These are phyloP conservation scores for Pedicia rivosa DNA, from an alignment of 2,888 invertebrate genomes.

Conservation along the genomic window DNA sequence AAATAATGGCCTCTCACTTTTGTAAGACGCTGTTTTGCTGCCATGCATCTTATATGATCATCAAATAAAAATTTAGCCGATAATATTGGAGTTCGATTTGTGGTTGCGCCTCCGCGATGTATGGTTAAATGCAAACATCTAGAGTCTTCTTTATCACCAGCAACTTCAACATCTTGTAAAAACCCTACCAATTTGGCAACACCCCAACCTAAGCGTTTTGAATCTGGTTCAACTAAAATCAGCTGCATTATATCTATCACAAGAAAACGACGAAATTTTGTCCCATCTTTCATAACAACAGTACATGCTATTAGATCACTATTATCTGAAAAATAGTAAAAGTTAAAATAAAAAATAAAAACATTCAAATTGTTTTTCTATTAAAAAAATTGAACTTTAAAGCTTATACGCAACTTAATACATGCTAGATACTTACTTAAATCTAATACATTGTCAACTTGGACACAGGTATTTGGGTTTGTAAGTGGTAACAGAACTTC, in stretches of 20 bases:
- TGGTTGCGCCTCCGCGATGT: conserved; percentile 54
- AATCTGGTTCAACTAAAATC: conserved; percentile 94
- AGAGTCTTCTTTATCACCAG: conserved; percentile 93
- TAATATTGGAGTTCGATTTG: conserved; percentile 61
- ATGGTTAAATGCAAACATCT: conserved; percentile 88
- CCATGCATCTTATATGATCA: conserved; percentile 98
- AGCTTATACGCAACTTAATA: conserved; percentile 3
- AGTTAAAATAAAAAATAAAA: conserved; percentile 11
- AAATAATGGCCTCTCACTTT: conserved; percentile 38
- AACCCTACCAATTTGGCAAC: conserved; percentile 93
- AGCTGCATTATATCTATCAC: conserved; percentile 92
- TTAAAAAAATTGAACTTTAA: conserved; percentile 11
- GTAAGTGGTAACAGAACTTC: conserved; percentile 83
- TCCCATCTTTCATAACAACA: conserved; percentile 76
- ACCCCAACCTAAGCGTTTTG: conserved; percentile 90
- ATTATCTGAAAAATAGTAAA: conserved; percentile 85
- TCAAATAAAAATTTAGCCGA: conserved; percentile 93
- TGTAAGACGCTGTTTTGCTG: conserved; percentile 78
- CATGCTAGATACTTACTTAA: conserved; percentile 53
- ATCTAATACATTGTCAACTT: conserved; percentile 88
- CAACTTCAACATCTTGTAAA: conserved; percentile 87
- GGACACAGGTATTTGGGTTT: conserved; percentile 74
- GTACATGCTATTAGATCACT: conserved; percentile 95
- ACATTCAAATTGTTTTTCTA: conserved; percentile 1
- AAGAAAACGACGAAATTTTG: conserved; percentile 81